These are phyloP conservation scores for Drepanosiphum platanoidis DNA, from an alignment of 2,888 invertebrate species.

Conservation along the genomic window DNA sequence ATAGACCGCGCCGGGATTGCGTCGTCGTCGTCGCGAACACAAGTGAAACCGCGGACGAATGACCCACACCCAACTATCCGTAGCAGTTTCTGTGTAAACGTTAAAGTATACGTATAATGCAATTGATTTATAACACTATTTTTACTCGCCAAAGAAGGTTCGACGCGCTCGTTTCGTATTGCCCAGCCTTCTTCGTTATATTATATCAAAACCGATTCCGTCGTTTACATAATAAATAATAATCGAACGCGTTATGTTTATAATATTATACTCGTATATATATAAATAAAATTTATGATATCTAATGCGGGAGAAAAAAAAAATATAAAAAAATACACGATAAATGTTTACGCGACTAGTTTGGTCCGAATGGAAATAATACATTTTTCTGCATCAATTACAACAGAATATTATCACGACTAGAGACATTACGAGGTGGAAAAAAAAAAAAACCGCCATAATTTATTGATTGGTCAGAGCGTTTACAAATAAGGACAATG, in stretches of 20 bases:
- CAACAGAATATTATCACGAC: no score
- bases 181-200: background rate
- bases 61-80: background rate
- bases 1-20: background rate
- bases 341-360: background rate
- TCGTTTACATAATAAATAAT: no score
- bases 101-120: background rate
- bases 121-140: background rate
- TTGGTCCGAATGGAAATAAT: background rate
- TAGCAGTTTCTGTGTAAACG: no score
- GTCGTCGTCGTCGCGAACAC: no score
- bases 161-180: background rate
- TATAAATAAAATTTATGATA: background rate
- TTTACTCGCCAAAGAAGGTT: background rate
- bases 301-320: no score
- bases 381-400: background rate
- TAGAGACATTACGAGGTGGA: no score
- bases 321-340: background rate
- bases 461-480: background rate
- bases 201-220: no score
- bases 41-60: background rate
- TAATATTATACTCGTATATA: background rate
- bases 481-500: background rate
- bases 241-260: no score
- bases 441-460: background rate